A percentile compares a stretch with the other conserved stretches of the same genome.
phyloP scores from a whole-genome alignment of 2,888 invertebrate species.

The Nomada fabriciana region DNA sequence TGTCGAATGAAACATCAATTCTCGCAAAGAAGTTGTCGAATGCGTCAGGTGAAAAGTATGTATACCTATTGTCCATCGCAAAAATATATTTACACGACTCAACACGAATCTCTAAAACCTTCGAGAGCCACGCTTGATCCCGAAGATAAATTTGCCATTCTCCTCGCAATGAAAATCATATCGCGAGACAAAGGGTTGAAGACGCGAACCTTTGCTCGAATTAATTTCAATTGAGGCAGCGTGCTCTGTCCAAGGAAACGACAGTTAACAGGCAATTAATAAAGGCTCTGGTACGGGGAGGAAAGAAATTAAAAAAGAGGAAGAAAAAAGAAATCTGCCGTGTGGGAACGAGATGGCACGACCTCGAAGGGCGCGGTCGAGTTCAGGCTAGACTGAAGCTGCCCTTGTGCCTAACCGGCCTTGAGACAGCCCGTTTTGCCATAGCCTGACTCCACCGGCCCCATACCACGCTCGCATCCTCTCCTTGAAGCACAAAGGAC shows the following conservation, averaged over 20 bases:
- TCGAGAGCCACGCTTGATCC: too few relatives aligned
- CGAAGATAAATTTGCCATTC: too few relatives aligned
- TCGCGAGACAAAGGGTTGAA: conserved; percentile 5
- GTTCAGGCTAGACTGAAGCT: conserved; percentile 80
- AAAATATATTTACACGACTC: too few relatives aligned
- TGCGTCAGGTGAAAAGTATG: too few relatives aligned
- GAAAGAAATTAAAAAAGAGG: not conserved
- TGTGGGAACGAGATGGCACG: conserved; percentile 76
- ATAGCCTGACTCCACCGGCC: conserved; percentile 68
- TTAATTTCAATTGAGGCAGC: conserved; percentile 24
- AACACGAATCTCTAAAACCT: too few relatives aligned
- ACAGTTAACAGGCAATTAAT: conserved; percentile 54
- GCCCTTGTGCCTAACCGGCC: conserved; percentile 82
- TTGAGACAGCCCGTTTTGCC: conserved; percentile 79
- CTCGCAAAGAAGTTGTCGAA: too few relatives aligned
- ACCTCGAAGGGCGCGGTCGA: conserved; percentile 82
- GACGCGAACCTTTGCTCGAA: not conserved
- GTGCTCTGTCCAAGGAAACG: not conserved
- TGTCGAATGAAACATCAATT: too few relatives aligned
- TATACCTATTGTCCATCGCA: too few relatives aligned
- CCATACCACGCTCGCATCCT: conserved; percentile 73
- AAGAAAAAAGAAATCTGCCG: conserved; percentile 51
- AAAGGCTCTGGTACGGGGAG: conserved; percentile 24
- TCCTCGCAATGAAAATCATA: too few relatives aligned
- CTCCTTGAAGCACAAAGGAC: conserved; percentile 71